phyloP scores from a whole-genome alignment of 1,140 invertebrate species.

The Schmidtea mediterranea region DNA sequence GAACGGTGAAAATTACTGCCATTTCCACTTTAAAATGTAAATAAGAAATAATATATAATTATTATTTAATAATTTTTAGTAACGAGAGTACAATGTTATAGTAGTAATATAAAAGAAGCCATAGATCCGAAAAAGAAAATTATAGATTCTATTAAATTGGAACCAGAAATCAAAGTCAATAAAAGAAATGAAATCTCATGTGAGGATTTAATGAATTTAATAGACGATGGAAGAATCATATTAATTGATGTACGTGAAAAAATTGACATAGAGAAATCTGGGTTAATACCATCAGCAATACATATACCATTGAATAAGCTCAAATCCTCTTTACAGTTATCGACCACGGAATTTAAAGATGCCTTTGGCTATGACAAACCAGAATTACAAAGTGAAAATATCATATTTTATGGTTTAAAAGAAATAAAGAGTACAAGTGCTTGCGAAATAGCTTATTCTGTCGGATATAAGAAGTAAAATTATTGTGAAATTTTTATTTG shows the following conservation, averaged over 20 bases:
- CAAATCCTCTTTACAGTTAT: neutral
- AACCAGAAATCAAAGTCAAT: no score
- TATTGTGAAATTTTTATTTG: neutral
- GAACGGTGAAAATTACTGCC: no score
- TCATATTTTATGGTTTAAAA: constrained; percentile 1
- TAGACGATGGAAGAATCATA: neutral
- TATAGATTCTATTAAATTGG: no score
- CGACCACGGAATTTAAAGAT: neutral
- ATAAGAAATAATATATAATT: no score
- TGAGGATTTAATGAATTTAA: neutral
- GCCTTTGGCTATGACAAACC: neutral
- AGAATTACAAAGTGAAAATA: neutral
- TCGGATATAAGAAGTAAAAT: constrained; percentile 1
- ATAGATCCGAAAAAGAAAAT: no score
- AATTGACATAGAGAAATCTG: neutral
- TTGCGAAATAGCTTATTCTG: constrained; percentile 2
- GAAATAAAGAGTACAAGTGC: neutral
- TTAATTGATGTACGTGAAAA: constrained; percentile 1
- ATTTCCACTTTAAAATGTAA: no score
- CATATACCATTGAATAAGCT: neutral
- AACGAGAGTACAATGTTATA: no score
- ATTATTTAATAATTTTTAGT: no score
- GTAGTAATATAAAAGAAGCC: no score
- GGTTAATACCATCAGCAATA: neutral
- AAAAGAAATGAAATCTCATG: no score